A percentile compares a stretch with the other conserved stretches of the same genome.
Conservation (phyloP, 2,888 invertebrate species). For the Notocelia uddmanniana region DNA sequence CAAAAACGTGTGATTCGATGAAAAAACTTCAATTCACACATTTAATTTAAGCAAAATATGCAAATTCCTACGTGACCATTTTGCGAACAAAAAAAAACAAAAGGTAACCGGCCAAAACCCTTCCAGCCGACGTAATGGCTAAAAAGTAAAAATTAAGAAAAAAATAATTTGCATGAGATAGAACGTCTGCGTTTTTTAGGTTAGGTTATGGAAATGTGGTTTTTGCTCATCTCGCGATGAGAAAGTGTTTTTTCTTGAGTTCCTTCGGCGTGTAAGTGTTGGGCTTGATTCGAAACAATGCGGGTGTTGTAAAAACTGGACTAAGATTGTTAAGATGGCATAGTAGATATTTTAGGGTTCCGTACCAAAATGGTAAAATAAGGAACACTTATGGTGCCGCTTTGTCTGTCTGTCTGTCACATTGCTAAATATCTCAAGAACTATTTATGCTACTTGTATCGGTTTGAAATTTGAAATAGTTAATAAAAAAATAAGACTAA, state of each 20-base stretch:
- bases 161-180: constrained; percentile 77
- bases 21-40: constrained; percentile 75
- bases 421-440: too few relatives aligned
- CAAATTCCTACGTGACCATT: constrained; percentile 84
- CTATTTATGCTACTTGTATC: too few relatives aligned
- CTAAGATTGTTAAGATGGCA: constrained; percentile 5
- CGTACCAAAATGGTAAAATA: too few relatives aligned
- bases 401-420: too few relatives aligned
- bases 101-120: constrained; percentile 78
- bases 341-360: neutral
- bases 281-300: constrained; percentile 27
- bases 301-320: constrained; percentile 7
- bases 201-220: constrained; percentile 61
- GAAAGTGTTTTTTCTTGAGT: constrained; percentile 79
- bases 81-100: constrained; percentile 82
- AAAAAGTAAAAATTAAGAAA: constrained; percentile 74
- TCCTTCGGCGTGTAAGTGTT: constrained; percentile 58
- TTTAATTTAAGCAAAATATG: constrained; percentile 82
- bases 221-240: constrained; percentile 67
- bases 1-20: constrained; percentile 81
- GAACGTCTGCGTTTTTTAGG: constrained; percentile 66
- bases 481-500: too few relatives aligned
- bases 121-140: constrained; percentile 75
- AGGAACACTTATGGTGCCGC: too few relatives aligned
- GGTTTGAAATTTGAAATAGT: too few relatives aligned